Evolutionary conservation across 1,140 invertebrate species (phyloP), one percentile per base, ranked within the genome.

Genomic region (Hylaeus anthracinus): DNA sequence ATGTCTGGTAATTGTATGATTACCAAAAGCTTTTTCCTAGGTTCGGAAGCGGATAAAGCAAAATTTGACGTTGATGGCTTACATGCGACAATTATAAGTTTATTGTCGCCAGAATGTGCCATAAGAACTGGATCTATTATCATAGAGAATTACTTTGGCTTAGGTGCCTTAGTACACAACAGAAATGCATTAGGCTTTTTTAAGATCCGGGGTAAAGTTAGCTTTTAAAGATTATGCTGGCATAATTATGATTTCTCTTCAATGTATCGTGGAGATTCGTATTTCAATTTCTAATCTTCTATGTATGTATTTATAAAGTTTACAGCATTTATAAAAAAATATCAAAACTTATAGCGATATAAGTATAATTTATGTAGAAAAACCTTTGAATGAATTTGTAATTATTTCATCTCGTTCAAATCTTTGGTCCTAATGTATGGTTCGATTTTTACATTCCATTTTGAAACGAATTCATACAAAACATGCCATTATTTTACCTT

Each of bases 111-210:
- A 60, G 67, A 81, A 56, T 86, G 89, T 73, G 77, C 72, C 67
- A 78, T 90, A 67, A 66, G 73, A 81, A 95, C 96, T 86, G 95
- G 95, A 3, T 94, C 96, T 5, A 96, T 98, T 58, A 90, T 97
- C 8, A 95, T 98, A 75, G 95, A 97, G 89, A 97, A 96, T 90
- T 98, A 98, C 87, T 93, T 97, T 1, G 97, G 97, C 12, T 83
- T 98, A 37, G 95, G 95, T 6, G 97, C 97, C 2, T 90, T 97
- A 15, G 94, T 98, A n/a, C 97, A 97, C 90, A 98, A 98, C 92
- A 96, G 96, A 86, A 97, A 96, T 84, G 95, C 95, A 69, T 93
- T 98, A 87, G 97, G 97, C 14, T 98, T 97, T 92, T 97, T 97
- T 91, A 97, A 97, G 93, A 96, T 97, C 61, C 94, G 97, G 82